Evolutionary conservation across 2,113 vertebrate genomes (phyloP).

Genomic region (Columbina picui): DNA sequence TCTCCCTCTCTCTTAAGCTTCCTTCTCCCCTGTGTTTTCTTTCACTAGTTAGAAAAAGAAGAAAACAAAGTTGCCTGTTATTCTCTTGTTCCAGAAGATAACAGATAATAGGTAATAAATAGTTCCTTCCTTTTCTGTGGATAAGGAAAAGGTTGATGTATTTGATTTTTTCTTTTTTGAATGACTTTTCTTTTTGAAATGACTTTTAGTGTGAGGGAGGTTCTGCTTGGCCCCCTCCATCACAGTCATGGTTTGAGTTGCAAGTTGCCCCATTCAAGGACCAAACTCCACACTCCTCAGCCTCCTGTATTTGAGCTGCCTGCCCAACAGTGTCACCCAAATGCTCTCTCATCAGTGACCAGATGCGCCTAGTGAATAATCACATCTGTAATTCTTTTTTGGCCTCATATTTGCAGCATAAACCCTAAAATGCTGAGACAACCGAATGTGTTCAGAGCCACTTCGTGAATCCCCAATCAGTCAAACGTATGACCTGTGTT

Average conservation of each 20-base stretch:
- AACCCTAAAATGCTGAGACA: slow-evolving; percentile 10
- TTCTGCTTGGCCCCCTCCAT: neutral
- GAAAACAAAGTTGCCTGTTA: neutral
- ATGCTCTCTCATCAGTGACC: neutral
- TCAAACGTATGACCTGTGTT: neutral
- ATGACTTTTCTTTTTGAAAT: too few species aligned
- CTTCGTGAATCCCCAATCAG: neutral
- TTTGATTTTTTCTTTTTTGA: neutral
- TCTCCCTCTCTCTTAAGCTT: too few species aligned
- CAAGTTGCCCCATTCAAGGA: neutral
- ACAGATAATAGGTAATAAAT: neutral
- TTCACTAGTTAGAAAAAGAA: neutral
- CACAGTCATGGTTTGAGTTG: accelerated
- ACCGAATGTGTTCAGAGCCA: neutral
- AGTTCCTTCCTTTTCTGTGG: neutral
- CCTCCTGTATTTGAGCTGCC: neutral
- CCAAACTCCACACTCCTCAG: neutral
- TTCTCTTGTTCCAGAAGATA: neutral
- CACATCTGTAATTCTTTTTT: slow-evolving; percentile 31
- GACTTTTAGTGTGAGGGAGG: neutral
- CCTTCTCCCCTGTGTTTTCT: neutral
- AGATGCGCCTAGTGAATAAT: neutral
- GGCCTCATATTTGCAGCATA: slow-evolving; percentile 46
- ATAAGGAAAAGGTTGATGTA: neutral
- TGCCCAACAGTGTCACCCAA: neutral